Conservation (phyloP, 2,113 vertebrate genomes). For the Prionailurus bengalensis region DNA sequence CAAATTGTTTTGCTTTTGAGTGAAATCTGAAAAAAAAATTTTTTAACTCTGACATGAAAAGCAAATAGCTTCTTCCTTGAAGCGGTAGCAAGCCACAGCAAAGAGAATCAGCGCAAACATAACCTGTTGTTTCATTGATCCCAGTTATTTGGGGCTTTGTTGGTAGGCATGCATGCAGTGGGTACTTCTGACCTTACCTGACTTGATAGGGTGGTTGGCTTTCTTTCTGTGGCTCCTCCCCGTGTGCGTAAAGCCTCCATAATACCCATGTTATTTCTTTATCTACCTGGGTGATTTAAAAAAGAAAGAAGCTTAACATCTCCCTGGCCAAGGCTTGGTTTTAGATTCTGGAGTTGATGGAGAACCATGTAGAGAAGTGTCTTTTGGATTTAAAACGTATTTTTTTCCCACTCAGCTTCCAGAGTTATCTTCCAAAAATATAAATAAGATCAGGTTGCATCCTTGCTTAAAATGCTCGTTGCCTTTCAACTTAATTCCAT, state of each 20-base stretch:
- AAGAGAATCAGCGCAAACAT: slow-evolving; percentile 52
- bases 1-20: slow-evolving; percentile 78
- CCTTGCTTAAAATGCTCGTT: neutral
- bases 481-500: neutral
- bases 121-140: slow-evolving; percentile 23
- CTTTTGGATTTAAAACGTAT: slow-evolving; percentile 8
- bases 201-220: neutral
- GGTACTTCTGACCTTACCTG: neutral
- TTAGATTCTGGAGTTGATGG: neutral
- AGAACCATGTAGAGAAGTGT: neutral
- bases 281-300: slow-evolving; percentile 29
- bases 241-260: neutral
- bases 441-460: neutral
- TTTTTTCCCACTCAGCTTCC: slow-evolving; percentile 1
- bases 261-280: neutral
- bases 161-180: neutral
- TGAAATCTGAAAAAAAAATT: slow-evolving; percentile 50
- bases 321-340: neutral
- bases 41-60: slow-evolving; percentile 48
- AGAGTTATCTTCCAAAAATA: slow-evolving; percentile 10
- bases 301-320: neutral
- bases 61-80: slow-evolving; percentile 67
- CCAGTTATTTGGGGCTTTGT: slow-evolving; percentile 26
- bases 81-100: slow-evolving; percentile 66
- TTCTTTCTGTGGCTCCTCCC: neutral